Evolutionary conservation across 64 coral and sea anemone genomes (phyloP).

Genomic region (Acropora yongei): DNA sequence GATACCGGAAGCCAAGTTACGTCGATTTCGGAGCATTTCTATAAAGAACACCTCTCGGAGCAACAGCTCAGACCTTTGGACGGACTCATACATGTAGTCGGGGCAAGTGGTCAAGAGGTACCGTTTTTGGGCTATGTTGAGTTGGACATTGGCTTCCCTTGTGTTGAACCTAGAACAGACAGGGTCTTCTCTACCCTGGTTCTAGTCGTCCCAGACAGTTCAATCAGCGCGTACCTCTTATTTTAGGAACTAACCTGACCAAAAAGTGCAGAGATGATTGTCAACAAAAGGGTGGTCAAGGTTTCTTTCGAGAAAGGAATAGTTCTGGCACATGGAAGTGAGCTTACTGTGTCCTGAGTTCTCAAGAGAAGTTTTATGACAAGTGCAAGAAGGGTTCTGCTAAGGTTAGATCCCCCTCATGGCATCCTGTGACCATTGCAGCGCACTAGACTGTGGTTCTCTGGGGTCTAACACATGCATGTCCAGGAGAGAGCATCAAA

Average conservation of each 20-base stretch:
- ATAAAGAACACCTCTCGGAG: neutral
- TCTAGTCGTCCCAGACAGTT: neutral
- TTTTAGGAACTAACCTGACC: slow-evolving; percentile 33
- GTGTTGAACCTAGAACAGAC: neutral
- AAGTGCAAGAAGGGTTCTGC: neutral
- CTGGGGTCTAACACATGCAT: neutral
- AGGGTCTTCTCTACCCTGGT: neutral
- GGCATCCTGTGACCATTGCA: neutral
- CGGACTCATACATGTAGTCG: neutral
- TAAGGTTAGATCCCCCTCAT: neutral
- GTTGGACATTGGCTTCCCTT: neutral
- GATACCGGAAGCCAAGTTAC: neutral
- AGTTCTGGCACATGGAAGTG: slow-evolving; percentile 26
- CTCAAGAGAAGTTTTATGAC: slow-evolving; percentile 10
- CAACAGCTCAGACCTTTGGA: slow-evolving; percentile 1
- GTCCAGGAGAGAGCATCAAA: neutral
- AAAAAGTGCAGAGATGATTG: slow-evolving; percentile 25
- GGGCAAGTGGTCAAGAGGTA: slow-evolving; percentile 42
- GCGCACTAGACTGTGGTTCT: slow-evolving; percentile 18
- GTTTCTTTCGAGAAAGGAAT: slow-evolving; percentile 2
- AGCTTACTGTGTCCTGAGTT: slow-evolving; percentile 35
- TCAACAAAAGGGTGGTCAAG: neutral
- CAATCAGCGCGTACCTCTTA: slow-evolving; percentile 33
- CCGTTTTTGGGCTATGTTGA: slow-evolving; percentile 46
- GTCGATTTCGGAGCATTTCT: slow-evolving; percentile 36